phyloP scores from a whole-genome alignment of 2,888 invertebrate species.

The Anaspis maculata region DNA sequence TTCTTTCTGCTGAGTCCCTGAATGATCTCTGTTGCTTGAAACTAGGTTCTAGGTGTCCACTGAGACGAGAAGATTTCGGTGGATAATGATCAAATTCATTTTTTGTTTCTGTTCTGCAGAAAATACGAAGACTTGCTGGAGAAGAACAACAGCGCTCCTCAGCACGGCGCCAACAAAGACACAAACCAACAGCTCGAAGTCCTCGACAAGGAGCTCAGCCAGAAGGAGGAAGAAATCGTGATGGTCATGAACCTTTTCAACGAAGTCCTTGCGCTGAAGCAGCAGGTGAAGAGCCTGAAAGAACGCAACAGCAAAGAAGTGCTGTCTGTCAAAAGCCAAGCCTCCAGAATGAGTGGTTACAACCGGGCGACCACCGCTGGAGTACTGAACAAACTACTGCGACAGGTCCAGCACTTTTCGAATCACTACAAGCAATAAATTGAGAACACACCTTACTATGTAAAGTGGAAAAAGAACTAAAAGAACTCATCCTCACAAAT shows the following conservation, averaged over 20 bases:
- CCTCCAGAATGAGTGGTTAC: constrained; percentile 20
- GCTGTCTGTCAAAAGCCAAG: constrained; percentile 4
- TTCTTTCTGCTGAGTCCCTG: too few relatives aligned
- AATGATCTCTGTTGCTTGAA: too few relatives aligned
- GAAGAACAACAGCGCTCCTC: too few relatives aligned
- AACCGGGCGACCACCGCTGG: constrained; percentile 34
- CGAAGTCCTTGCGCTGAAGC: constrained; percentile 39
- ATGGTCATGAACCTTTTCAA: constrained; percentile 41
- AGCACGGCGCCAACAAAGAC: too few relatives aligned
- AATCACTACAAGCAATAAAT: constrained; percentile 26
- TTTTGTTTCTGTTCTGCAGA: constrained; percentile 18
- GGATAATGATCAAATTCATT: too few relatives aligned
- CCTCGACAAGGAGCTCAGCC: constrained; percentile 34
- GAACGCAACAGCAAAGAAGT: constrained; percentile 6
- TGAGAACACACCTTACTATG: too few relatives aligned
- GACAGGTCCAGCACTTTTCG: constrained; percentile 40
- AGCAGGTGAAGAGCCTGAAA: constrained; percentile 35
- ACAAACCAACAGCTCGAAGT: constrained; percentile 33
- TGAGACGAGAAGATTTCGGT: too few relatives aligned
- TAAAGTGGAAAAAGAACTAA: neutral
- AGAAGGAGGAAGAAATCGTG: constrained; percentile 41
- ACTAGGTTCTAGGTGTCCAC: too few relatives aligned
- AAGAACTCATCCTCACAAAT: neutral
- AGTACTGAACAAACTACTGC: constrained; percentile 37
- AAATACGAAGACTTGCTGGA: constrained; percentile 32